Evolutionary conservation across 2,888 invertebrate species (phyloP), one percentile per base, ranked within the genome.

Genomic region (Cheilosia pagana): DNA sequence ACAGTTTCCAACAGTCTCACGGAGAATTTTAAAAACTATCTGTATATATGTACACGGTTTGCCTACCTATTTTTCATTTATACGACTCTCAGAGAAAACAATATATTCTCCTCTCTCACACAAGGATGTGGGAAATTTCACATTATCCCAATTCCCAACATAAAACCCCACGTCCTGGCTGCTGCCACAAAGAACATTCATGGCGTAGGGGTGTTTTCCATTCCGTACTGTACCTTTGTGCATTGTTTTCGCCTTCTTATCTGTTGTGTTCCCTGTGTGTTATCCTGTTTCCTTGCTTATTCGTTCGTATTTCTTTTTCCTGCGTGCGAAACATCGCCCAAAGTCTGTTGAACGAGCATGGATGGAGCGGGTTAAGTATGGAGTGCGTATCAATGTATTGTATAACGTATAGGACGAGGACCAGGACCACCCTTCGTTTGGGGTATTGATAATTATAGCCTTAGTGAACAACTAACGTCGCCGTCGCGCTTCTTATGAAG

Each of bases 221-320:
- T 62, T 68, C 71, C 31, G 63, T 78, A 78, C 70, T 74, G 72
- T 79, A 74, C 74, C 79, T 63, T 81, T 65, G 70, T 74, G 79
- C 53, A 81, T 83, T 85, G 83, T 79, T 81, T 81, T 85, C 75
- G 65, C 70, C 83, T 74, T 75, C 81, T 70, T 85, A 85, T 81
- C 83, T 81, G 79, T 79, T 85, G 65, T 74, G 79, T 79, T 85
- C 57, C 43, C 63, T 85, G 74, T 75, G 79, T 85, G 81, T 85
- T 81, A 85, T 85, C 83, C 83, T 85, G 82, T 83, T 83, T 78
- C 78, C 62, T 74, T 83, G 78, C 78, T 82, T 77, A 52, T 65
- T 65, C 65, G 75, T 53, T 48, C 43, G 28, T 78, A 62, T 63
- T 78, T 82, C 63, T 35, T 72, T 74, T 78, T 59, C 21, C 68